Evolutionary conservation across 2,113 vertebrate genomes (phyloP).

Genomic region (Dunckerocampus dactyliophorus): DNA sequence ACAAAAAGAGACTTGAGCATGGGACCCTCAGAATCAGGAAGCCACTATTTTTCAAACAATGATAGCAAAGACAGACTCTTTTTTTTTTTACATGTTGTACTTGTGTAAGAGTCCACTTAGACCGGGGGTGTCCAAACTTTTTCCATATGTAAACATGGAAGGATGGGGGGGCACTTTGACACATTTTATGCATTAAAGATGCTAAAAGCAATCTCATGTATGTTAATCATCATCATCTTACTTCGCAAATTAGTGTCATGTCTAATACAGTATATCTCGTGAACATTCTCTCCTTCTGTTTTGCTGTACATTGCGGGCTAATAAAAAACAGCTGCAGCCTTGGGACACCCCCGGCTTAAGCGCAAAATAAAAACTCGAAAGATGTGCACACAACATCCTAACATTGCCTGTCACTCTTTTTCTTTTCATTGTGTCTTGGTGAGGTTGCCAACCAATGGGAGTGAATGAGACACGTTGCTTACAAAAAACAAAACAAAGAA

Average conservation of each 20-base stretch:
- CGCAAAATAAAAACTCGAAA: conserved; percentile 15
- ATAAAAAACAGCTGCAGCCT: no score
- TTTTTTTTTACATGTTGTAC: not conserved
- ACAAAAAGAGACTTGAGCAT: conserved; percentile 19
- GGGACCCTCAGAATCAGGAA: conserved; percentile 13
- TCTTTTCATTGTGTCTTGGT: not conserved
- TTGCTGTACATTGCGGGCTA: no score
- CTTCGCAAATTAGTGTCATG: no score
- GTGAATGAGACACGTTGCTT: not conserved
- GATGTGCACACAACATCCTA: conserved; percentile 18
- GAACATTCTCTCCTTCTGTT: no score
- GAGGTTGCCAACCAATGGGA: not conserved
- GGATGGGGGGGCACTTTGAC: no score
- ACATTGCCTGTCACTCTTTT: conserved; percentile 41
- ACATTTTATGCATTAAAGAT: no score
- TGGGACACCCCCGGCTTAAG: no score
- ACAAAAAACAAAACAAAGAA: not conserved
- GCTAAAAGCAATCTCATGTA: no score
- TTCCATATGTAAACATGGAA: no score
- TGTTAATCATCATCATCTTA: no score
- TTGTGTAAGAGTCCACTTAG: not conserved
- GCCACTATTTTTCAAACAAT: conserved; percentile 6
- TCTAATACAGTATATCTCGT: no score
- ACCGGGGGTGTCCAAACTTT: no score
- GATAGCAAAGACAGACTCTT: not conserved